Evolutionary conservation across 2,888 invertebrate species (phyloP).

Genomic region (Cosmia pyralina): DNA sequence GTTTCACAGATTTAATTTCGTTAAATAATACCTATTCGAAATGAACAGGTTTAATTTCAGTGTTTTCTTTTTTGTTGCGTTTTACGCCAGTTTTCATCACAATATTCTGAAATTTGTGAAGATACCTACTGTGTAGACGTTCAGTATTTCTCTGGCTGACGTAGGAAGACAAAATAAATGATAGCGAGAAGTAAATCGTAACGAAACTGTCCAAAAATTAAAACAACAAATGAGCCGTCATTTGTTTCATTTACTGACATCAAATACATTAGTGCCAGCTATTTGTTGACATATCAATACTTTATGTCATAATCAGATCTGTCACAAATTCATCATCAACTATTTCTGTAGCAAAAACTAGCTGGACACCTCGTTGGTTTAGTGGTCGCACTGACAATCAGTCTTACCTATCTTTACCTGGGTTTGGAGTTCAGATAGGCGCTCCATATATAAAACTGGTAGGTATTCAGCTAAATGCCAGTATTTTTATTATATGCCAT

Average conservation of each 20-base stretch:
- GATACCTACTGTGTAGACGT: background rate
- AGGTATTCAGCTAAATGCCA: no score
- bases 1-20: constrained; percentile 26
- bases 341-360: no score
- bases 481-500: no score
- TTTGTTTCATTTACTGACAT: constrained; percentile 44
- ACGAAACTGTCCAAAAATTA: constrained; percentile 25
- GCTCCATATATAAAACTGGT: no score
- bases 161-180: constrained; percentile 25
- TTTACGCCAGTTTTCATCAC: constrained; percentile 31
- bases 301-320: constrained; percentile 16
- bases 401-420: no score
- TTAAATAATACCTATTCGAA: constrained; percentile 19
- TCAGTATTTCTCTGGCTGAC: constrained; percentile 17
- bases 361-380: no score
- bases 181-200: constrained; percentile 27
- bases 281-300: constrained; percentile 5
- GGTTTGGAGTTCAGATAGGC: no score
- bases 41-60: constrained; percentile 4
- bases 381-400: no score
- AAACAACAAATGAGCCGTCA: constrained; percentile 19
- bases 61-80: constrained; percentile 23
- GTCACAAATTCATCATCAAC: background rate
- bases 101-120: constrained; percentile 27
- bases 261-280: constrained; percentile 15